A percentile compares a stretch with the other conserved stretches of the same genome.
phyloP scores from a whole-genome alignment of 2,888 invertebrate species.

The Pyrgus malvae region DNA sequence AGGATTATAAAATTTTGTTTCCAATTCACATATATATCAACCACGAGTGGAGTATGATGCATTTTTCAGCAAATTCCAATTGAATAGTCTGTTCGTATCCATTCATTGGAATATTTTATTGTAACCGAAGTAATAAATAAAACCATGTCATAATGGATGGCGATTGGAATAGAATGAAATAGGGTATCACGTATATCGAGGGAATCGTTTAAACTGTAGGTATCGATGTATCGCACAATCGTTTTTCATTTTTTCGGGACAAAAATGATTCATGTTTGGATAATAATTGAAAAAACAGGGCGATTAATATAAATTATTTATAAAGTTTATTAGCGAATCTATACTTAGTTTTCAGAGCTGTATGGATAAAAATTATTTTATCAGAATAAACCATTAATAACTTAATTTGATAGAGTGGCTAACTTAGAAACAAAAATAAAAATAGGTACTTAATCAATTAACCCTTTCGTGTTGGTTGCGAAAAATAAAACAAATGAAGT shows the following conservation, averaged over 20 bases:
- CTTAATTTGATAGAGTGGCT: no score
- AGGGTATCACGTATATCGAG: conserved; percentile 12
- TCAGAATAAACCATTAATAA: no score
- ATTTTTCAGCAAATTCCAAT: conserved; percentile 13
- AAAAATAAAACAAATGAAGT: conserved; percentile 15
- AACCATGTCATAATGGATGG: conserved; percentile 25
- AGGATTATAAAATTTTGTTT: not conserved
- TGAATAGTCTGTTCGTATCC: conserved; percentile 19
- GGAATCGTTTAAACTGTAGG: not conserved
- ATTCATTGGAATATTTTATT: conserved; percentile 24
- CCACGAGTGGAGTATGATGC: conserved; percentile 6
- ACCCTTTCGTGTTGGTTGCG: not conserved
- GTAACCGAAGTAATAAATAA: conserved; percentile 25
- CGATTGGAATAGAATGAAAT: conserved; percentile 20
- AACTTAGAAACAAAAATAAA: no score
- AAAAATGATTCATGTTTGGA: not conserved
- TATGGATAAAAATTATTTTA: no score
- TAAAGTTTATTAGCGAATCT: no score
- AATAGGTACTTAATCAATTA: conserved; percentile 4
- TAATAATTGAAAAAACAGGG: no score
- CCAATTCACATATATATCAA: not conserved
- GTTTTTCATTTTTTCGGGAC: not conserved
- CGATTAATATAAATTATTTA: no score
- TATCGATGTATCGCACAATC: not conserved
- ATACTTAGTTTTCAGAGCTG: not conserved